phyloP scores from a whole-genome alignment of 2,113 vertebrate species.

The Passer domesticus region DNA sequence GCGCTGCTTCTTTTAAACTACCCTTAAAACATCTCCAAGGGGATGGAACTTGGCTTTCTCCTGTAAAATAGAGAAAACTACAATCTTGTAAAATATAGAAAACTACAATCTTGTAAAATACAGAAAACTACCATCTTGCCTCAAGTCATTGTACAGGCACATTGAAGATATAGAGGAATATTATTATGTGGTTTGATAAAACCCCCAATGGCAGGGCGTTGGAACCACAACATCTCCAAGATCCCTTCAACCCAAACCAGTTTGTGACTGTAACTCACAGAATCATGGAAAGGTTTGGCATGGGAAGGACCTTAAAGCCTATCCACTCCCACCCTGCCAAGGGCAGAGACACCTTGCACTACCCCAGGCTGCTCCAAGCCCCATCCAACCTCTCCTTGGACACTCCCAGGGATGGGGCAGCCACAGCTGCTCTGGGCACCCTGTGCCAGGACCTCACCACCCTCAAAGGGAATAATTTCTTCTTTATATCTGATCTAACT shows the following conservation, averaged over 20 bases:
- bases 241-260: neutral
- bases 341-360: neutral
- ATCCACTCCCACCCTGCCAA: too few species aligned
- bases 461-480: neutral
- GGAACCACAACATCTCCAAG: neutral
- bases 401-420: neutral
- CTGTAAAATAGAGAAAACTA: neutral
- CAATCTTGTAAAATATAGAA: neutral
- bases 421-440: neutral
- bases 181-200: neutral
- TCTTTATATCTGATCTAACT: neutral
- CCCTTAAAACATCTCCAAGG: neutral
- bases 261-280: neutral
- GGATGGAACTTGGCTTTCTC: neutral
- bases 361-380: rapidly evolving
- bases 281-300: neutral
- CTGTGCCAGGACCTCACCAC: neutral
- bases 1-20: neutral
- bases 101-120: neutral
- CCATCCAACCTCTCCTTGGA: rapidly evolving
- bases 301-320: neutral
- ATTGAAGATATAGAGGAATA: rapidly evolving
- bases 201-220: neutral
- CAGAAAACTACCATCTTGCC: neutral
- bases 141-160: neutral